Base-by-base conservation (phyloP, 1,140 invertebrate genomes). In the Caerostris darwini region DNA sequence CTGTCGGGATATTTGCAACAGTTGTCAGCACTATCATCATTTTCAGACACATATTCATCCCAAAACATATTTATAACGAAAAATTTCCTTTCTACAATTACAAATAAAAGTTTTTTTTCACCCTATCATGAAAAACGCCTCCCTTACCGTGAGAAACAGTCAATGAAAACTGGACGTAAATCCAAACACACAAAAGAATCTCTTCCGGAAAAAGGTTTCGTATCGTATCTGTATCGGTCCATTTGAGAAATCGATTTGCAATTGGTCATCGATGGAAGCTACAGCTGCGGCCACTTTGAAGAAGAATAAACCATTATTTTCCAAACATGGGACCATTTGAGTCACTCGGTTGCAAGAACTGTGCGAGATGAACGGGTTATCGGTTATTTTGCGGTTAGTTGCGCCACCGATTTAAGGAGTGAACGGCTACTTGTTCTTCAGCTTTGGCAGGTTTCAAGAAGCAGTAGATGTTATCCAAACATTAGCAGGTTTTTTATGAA, bases 211-310 rank as follows among this genome's bases (percentile, higher is more conserved):
- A 34, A 34, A 2, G 34, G 34, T 34, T 34, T 67, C 61, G 61
- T 67, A 67, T 67, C 61, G 61, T 67, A 67, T 67, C 61, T 34
- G 71, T 77, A 77, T 77, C 71, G 71, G 71, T 77, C 34, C 71
- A 77, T 77, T 77, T 77, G 34, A 77, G 71, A 77, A 77, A 77
- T 77, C 71, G 71, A 77, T 77, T 77, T 50, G 71, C 14, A 77
- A 77, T 77, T 34, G 71, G 71, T 77, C 71, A 77, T 77, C 71
- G 50, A 77, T 77, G 71, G 71, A 77, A 7, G 71, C 71, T 77
- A 77, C 71, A 77, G 71, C 71, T 77, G 71, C 34, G 71, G 34
- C 50, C 71, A 50, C 7, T 50, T 77, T 12, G 19, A 34, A 5
- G 69, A 34, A 34, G 34, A 77, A 17, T n/a, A 69, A 77, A 77